These are phyloP conservation scores for Diarsia brunnea DNA, from an alignment of 2,888 invertebrate genomes.

Conservation along the genomic window DNA sequence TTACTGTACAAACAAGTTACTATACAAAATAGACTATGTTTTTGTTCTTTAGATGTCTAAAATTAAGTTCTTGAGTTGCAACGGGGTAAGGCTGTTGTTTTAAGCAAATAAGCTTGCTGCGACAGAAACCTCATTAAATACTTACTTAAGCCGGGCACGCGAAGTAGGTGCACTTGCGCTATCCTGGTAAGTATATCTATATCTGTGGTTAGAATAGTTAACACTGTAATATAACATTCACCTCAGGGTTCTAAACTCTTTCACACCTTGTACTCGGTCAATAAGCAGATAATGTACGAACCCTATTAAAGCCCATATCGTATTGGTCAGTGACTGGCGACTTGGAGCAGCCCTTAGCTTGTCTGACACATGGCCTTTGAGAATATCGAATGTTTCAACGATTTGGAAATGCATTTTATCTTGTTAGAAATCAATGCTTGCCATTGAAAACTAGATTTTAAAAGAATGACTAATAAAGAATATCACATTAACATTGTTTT, in stretches of 20 bases:
- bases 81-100: too few relatives aligned
- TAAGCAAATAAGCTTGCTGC: too few relatives aligned
- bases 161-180: too few relatives aligned
- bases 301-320: slow-evolving; percentile 81
- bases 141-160: too few relatives aligned
- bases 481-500: background rate
- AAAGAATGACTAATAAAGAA: background rate
- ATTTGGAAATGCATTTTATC: background rate
- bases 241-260: slow-evolving; percentile 66
- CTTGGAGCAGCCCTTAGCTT: slow-evolving; percentile 82
- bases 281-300: slow-evolving; percentile 84
- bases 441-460: background rate
- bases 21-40: too few relatives aligned
- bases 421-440: background rate
- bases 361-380: slow-evolving; percentile 73
- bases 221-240: slow-evolving; percentile 42
- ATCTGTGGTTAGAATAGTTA: slow-evolving; percentile 17
- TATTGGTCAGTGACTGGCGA: slow-evolving; percentile 85
- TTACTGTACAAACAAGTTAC: too few relatives aligned
- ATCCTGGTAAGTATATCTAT: too few relatives aligned
- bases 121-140: too few relatives aligned
- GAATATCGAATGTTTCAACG: background rate
- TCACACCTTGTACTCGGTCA: slow-evolving; percentile 88
- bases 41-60: too few relatives aligned
- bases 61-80: too few relatives aligned